A percentile compares a stretch with the other conserved stretches of the same genome.
Evolutionary conservation across 2,888 invertebrate genomes (phyloP).

Genomic region (Yponomeuta evonymella): DNA sequence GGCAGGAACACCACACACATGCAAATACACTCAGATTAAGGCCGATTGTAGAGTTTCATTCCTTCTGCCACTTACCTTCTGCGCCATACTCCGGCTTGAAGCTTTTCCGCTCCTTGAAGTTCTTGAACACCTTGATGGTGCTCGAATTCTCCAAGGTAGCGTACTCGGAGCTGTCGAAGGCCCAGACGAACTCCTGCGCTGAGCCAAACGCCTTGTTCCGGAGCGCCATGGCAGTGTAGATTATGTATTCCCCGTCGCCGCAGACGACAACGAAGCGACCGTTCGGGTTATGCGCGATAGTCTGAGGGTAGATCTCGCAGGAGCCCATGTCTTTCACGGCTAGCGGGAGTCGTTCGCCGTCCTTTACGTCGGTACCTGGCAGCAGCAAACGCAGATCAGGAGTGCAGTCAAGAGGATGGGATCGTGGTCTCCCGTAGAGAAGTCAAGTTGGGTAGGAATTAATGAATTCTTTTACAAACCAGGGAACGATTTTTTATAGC

Average conservation of each 20-base stretch:
- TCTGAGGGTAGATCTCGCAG: conserved; percentile 99
- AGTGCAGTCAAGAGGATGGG: too few relatives aligned
- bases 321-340: conserved; percentile 99
- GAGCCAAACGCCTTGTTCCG: conserved; percentile 99
- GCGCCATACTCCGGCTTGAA: conserved; percentile 98
- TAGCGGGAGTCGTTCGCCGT: conserved; percentile 94
- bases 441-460: too few relatives aligned
- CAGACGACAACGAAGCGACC: conserved; percentile 95
- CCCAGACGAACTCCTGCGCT: conserved; percentile 99
- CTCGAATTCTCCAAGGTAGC: conserved; percentile 93
- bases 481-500: too few relatives aligned
- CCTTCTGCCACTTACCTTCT: conserved; percentile 78
- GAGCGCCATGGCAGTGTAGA: conserved; percentile 99
- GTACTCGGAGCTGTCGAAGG: conserved; percentile 95
- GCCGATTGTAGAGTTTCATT: too few relatives aligned
- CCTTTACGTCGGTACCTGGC: conserved; percentile 82
- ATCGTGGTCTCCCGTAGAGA: too few relatives aligned
- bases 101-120: conserved; percentile 97
- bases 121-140: conserved; percentile 95
- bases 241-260: conserved; percentile 99
- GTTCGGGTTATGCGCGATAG: conserved; percentile 98
- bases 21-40: too few relatives aligned
- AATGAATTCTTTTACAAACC: too few relatives aligned
- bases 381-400: neutral
- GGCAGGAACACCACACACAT: too few relatives aligned